These are phyloP conservation scores for Sander vitreus DNA, from an alignment of 2,113 vertebrate genomes.

Conservation along the genomic window DNA sequence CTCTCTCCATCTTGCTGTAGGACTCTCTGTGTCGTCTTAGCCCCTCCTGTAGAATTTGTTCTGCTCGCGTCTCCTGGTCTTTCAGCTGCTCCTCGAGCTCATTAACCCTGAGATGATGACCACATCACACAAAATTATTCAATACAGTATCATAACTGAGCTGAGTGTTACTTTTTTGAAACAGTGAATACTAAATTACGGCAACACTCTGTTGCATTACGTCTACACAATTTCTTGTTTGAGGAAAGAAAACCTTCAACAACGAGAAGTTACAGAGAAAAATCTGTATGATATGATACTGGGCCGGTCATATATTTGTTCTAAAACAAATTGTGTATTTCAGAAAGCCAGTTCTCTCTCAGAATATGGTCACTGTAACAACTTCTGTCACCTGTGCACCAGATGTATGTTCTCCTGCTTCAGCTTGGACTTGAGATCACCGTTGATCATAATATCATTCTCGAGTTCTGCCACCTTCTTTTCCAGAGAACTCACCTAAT, in stretches of 20 bases:
- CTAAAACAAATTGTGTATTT: neutral
- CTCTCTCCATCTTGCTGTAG: slow-evolving; percentile 91
- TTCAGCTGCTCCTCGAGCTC: slow-evolving; percentile 96
- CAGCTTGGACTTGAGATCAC: slow-evolving; percentile 93
- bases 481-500: slow-evolving; percentile 92
- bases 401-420: slow-evolving; percentile 96
- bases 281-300: neutral
- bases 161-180: neutral
- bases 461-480: slow-evolving; percentile 97
- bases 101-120: slow-evolving; percentile 86
- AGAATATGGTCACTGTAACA: too few species aligned
- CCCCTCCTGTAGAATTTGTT: slow-evolving; percentile 89
- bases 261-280: neutral
- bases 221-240: neutral
- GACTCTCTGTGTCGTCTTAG: slow-evolving; percentile 90
- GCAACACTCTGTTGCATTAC: neutral
- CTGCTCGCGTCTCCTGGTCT: slow-evolving; percentile 92
- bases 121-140: neutral
- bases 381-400: slow-evolving; percentile 90
- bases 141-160: neutral
- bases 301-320: neutral
- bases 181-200: neutral
- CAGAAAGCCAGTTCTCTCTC: neutral
- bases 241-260: neutral
- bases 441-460: slow-evolving; percentile 89